Base-by-base conservation (phyloP, 2,113 vertebrate species). In the Ia io region DNA sequence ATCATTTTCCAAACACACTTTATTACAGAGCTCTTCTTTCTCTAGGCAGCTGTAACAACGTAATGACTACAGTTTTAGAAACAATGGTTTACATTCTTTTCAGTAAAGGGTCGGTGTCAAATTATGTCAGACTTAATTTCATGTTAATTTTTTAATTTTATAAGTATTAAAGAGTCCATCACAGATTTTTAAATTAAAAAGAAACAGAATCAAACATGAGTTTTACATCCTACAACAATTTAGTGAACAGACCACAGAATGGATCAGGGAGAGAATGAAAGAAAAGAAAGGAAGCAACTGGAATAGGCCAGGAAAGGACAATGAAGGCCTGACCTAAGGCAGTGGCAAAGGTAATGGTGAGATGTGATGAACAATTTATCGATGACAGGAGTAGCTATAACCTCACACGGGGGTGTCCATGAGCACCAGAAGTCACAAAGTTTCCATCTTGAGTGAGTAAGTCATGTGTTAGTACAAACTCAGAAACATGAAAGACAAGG, bases 381-480 rank as follows among this genome's bases (percentile, higher is more conserved):
- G 37, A 18, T 6, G 37, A 37, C 49, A 8, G 0, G 8, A 3
- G 3, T 0, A 16, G 35, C 32, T 1, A 5, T 7, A 30, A 3
- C 1, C 40, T 61, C 49, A 11, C 0, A 1, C 0, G 3, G 9
- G n/a, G 51, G 6, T 35, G 22, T 5, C 1, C 25, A 37, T n/a
- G 25, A 67, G 35, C 25, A 12, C 23, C 42, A 18, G 20, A 6
- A 2, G 2, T 23, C 73, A 16, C 25, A 35, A 69, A 13, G 25
- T 23, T 18, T 17, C 80, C 20, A 13, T 10, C 32, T 0, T 47
- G 53, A 42, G 51, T 9, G 5, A 59, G 37, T 0, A 25, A 25
- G 37, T 25, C n/a, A 42, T 7, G 16, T 9, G 3, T 28, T 14
- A 9, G 3, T 40, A 2, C 5, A 28, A 88, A 74, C 10, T 30